Base-by-base conservation (phyloP, 2,888 invertebrate genomes). In the Drosophila acutilabella region DNA sequence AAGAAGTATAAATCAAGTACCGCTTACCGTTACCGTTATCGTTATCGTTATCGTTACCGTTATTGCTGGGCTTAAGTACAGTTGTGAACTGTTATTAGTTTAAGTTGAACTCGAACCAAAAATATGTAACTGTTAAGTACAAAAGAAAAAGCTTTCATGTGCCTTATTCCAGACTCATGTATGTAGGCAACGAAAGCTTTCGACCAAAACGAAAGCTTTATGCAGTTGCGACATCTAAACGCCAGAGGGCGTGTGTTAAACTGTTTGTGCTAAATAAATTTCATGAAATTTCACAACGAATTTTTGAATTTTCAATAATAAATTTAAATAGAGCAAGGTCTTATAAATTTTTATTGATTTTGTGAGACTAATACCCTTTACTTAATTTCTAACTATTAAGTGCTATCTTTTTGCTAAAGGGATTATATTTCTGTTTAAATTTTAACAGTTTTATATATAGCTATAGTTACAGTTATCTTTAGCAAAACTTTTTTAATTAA, bases 51-150 rank as follows among this genome's bases (percentile, higher is more conserved):
- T 18, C 18, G 18, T 36, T 36, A 36, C 36, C 13, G 36, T 36
- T 36, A 36, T 23, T 23, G 23, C 23, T 23, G 23, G 23, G 23
- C 23, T 23, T 23, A 23, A 23, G 23, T 23, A 23, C 23, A 23
- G 23, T 23, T 23, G 23, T 23, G 36, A 59, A 61, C 41, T 64
- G 36, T 68, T 61, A 50, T 53, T 58, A 77, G 62, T 18, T 26
- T 75, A 68, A 77, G 78, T 75, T 54, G 8, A 73, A 69, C 33
- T 58, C 50, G 23, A 73, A 73, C 47, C 14, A 60, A 64, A 72
- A 61, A 72, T 51, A 61, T 73, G 36, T 78, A 61, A 65, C 48
- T 62, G 59, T 57, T 76, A 78, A 69, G 61, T 56, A 65, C 59
- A 36, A 61, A 51, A 41, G n/a, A 48, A 45, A 77, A 73, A 73